These are phyloP conservation scores for Planiliza haematocheilus DNA, from an alignment of 2,113 vertebrate genomes.

Conservation along the genomic window DNA sequence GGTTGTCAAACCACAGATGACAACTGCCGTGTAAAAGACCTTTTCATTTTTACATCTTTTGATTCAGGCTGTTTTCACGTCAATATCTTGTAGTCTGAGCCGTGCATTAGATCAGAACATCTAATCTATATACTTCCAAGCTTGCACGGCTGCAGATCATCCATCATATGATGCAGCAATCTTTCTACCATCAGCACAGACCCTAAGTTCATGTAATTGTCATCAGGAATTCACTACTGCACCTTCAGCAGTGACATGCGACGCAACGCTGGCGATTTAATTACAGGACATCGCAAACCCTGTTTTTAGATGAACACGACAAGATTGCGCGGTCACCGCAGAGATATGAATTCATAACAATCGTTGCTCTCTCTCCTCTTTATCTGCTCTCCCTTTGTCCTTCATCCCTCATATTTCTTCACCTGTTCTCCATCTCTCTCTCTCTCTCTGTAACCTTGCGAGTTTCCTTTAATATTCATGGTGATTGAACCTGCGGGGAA, in stretches of 20 bases:
- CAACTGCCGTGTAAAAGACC: no score
- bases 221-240: no score
- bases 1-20: no score
- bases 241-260: background rate
- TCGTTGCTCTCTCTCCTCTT: slow-evolving; percentile 42
- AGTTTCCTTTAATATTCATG: slow-evolving; percentile 79
- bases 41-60: no score
- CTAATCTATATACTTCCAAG: no score
- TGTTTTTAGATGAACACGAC: slow-evolving; percentile 57
- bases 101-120: no score
- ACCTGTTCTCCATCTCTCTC: slow-evolving; percentile 39
- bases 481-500: slow-evolving; percentile 71
- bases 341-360: slow-evolving; percentile 57
- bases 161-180: no score
- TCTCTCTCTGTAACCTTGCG: slow-evolving; percentile 59
- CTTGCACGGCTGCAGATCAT: no score
- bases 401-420: slow-evolving; percentile 43
- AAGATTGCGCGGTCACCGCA: slow-evolving; percentile 55
- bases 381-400: slow-evolving; percentile 47
- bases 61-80: no score
- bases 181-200: no score
- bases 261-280: slow-evolving; percentile 37
- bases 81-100: no score
- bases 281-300: slow-evolving; percentile 52
- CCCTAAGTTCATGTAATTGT: no score